Conservation (phyloP, 2,888 invertebrate genomes). For the Ganaspis brasiliensis region DNA sequence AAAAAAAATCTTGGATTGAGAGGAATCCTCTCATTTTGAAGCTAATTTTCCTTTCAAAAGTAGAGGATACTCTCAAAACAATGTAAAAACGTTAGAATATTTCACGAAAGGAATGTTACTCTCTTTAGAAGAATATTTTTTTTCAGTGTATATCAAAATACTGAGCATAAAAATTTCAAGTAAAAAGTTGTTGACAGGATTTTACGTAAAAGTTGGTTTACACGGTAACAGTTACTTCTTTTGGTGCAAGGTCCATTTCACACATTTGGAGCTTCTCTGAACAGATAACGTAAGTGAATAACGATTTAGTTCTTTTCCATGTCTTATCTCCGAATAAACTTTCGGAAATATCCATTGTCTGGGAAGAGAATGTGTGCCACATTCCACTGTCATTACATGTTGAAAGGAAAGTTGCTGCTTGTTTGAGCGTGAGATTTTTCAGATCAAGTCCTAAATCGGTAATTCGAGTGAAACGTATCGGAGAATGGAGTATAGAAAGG, state of each 20-base stretch:
- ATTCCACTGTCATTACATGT: slow-evolving; percentile 43
- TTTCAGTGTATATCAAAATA: too few relatives aligned
- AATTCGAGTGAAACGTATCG: slow-evolving; percentile 38
- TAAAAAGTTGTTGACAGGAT: too few relatives aligned
- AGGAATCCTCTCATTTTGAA: too few relatives aligned
- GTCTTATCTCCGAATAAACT: slow-evolving; percentile 32
- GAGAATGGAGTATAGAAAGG: slow-evolving; percentile 35
- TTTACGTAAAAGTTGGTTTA: too few relatives aligned
- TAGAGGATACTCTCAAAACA: too few relatives aligned
- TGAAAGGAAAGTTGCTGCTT: slow-evolving; percentile 36
- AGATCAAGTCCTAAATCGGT: slow-evolving; percentile 44
- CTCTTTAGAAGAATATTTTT: too few relatives aligned
- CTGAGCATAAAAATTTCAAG: not conserved
- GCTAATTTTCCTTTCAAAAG: too few relatives aligned
- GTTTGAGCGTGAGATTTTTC: slow-evolving; percentile 39
- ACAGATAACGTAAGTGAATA: not conserved
- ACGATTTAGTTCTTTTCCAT: slow-evolving; percentile 1
- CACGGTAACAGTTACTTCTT: not conserved
- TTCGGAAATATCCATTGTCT: slow-evolving; percentile 36
- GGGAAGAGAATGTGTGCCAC: slow-evolving; percentile 32
- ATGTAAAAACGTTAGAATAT: too few relatives aligned
- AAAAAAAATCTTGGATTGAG: too few relatives aligned
- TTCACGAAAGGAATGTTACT: too few relatives aligned
- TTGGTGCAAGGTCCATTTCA: slow-evolving; percentile 2
- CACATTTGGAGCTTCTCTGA: not conserved